phyloP scores from a whole-genome alignment of 92 coral and sea anemone species.

The Porites divaricata region DNA sequence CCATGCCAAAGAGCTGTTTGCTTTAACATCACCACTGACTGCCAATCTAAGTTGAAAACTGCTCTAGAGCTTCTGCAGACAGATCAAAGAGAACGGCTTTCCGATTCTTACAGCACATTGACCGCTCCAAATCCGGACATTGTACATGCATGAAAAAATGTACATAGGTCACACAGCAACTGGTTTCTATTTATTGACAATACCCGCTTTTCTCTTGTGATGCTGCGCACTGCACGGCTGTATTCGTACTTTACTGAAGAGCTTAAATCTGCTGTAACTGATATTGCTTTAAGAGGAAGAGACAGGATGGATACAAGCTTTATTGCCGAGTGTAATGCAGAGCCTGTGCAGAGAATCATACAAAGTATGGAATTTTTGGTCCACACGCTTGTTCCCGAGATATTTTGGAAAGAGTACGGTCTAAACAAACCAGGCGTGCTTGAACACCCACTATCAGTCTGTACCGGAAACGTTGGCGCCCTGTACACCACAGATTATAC shows the following conservation, averaged over 20 bases:
- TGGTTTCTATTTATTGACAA: slow-evolving; percentile 40
- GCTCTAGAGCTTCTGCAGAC: slow-evolving; percentile 34
- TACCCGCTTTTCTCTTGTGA: slow-evolving; percentile 30
- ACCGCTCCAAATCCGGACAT: slow-evolving; percentile 52
- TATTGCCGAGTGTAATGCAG: slow-evolving; percentile 44
- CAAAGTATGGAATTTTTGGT: slow-evolving; percentile 30
- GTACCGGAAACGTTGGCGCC: slow-evolving; percentile 38
- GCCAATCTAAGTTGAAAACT: slow-evolving; percentile 45
- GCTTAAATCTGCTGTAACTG: slow-evolving; percentile 42
- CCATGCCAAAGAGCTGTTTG: slow-evolving; percentile 40
- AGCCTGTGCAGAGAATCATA: not conserved
- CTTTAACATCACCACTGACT: slow-evolving; percentile 50
- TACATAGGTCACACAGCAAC: slow-evolving; percentile 46
- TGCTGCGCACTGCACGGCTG: slow-evolving; percentile 46
- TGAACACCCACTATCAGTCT: slow-evolving; percentile 34
- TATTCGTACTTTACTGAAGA: slow-evolving; percentile 42
- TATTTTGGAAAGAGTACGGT: slow-evolving; percentile 58
- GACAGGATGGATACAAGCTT: slow-evolving; percentile 48
- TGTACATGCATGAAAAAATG: slow-evolving; percentile 40
- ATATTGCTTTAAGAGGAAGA: slow-evolving; percentile 46
- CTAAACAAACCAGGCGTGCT: slow-evolving; percentile 32
- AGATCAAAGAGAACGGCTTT: slow-evolving; percentile 18
- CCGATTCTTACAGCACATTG: slow-evolving; percentile 34
- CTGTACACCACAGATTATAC: slow-evolving; percentile 28
- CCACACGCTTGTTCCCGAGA: slow-evolving; percentile 42